A percentile compares a stretch with the other conserved stretches of the same genome.
Conservation (phyloP, 2,888 invertebrate genomes). For the Brenthis ino region DNA sequence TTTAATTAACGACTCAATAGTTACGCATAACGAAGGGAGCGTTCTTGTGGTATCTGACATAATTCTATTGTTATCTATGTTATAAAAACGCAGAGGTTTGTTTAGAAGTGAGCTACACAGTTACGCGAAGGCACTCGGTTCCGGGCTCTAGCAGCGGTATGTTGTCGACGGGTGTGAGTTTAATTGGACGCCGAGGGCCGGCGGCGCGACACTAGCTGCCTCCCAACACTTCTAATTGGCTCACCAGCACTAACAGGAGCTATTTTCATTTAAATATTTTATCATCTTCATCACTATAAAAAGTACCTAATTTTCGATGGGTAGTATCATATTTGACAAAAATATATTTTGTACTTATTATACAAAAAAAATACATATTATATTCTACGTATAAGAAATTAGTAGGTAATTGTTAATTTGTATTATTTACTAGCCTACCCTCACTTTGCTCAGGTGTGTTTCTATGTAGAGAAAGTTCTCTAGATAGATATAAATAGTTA, state of each 20-base stretch:
- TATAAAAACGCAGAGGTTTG: conserved; percentile 73
- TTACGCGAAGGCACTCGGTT: conserved; percentile 65
- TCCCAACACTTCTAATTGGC: conserved; percentile 78
- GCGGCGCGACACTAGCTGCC: conserved; percentile 47
- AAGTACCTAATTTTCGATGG: conserved; percentile 47
- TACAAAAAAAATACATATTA: not conserved
- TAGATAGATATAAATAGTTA: too few relatives aligned
- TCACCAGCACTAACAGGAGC: conserved; percentile 68
- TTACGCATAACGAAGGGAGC: conserved; percentile 66
- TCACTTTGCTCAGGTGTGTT: too few relatives aligned
- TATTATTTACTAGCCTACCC: too few relatives aligned
- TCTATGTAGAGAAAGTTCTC: too few relatives aligned
- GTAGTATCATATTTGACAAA: not conserved
- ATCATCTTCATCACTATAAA: conserved; percentile 66
- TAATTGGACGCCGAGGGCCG: conserved; percentile 68
- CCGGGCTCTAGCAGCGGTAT: conserved; percentile 43
- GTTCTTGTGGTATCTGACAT: conserved; percentile 75
- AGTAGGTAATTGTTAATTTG: too few relatives aligned
- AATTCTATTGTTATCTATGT: conserved; percentile 74
- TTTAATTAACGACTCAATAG: conserved; percentile 81
- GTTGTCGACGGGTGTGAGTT: conserved; percentile 59
- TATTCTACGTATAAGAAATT: too few relatives aligned
- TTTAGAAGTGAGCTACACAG: conserved; percentile 78
- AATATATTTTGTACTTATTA: not conserved
- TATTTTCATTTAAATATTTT: conserved; percentile 64